Evolutionary conservation across 2,113 vertebrate genomes (phyloP), one percentile per base, ranked within the genome.

Genomic region (Uropsilus gracilis): DNA sequence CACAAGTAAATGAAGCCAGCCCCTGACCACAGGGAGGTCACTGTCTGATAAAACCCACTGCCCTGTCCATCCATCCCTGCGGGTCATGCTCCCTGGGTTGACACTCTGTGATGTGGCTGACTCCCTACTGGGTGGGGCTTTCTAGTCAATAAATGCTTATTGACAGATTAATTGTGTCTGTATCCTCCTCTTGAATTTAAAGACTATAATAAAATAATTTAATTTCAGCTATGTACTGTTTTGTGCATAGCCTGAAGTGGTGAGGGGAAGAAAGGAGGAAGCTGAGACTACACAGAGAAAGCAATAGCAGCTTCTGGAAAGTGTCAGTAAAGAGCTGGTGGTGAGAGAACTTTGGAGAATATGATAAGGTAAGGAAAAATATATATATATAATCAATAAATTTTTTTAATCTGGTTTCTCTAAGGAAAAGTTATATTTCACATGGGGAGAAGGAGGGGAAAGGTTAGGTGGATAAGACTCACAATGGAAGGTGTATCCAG

Each of bases 131-230:
- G 48, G 20, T 53, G 57, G 57, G 66, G 8, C 42, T 37, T 78
- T 81, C 44, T 59, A 42, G 50, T 57, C 37, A 39, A 48, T 68
- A 86, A 72, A 8, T 8, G 32, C 72, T 85, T 61, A 30, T 32
- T 73, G 81, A 53, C 46, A 66, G 59, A 90, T 87, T 57, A 87
- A 71, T 32, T 87, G 22, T 63, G 34, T 81, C 76, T 84, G 46
- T 85, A 37, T 17, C 46, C 39, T 90, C 39, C 46, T 37, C 77
- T 93, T 88, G 46, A 16, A 59, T 42, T 59, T 53, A 90, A 28
- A 64, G 44, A 57, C 61, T 88, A 44, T 61, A 84, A 90, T 90
- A 17, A 88, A 71, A 92, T 64, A 64, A 81, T 59, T 86, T 86
- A 6, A 75, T 87, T 95, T 85, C 48, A 32, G 48, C 61, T 80